phyloP scores from a whole-genome alignment of 2,113 vertebrate species.

The Bettongia penicillata region DNA sequence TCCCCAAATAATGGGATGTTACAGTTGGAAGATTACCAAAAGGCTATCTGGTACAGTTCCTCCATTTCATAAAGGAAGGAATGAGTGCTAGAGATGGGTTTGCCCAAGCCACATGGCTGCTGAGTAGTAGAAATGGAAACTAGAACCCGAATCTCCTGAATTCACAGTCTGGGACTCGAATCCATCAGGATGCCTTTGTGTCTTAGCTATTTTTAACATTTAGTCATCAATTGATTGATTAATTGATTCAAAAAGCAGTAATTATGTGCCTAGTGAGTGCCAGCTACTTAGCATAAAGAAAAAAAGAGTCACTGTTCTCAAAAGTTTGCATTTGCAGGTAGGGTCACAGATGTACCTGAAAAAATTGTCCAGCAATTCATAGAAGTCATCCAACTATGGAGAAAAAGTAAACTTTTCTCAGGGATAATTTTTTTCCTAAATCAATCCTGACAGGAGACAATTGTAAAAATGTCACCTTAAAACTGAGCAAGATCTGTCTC shows the following conservation, averaged over 20 bases:
- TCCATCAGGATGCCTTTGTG: background rate
- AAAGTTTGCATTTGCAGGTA: background rate
- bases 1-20: background rate
- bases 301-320: background rate
- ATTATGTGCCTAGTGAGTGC: background rate
- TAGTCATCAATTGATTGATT: constrained; percentile 23
- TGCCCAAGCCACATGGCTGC: background rate
- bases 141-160: background rate
- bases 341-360: background rate
- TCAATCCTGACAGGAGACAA: constrained; percentile 51
- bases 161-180: too few relatives aligned
- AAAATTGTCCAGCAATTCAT: constrained; percentile 8
- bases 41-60: background rate
- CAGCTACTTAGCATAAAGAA: background rate
- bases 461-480: constrained; percentile 68
- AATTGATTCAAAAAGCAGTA: background rate
- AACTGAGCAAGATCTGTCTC: constrained; percentile 60
- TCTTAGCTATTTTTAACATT: background rate
- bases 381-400: background rate
- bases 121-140: background rate
- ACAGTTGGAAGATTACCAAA: background rate
- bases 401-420: constrained; percentile 70
- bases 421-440: constrained; percentile 59
- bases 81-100: background rate
- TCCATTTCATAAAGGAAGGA: background rate